Evolutionary conservation across 1,140 invertebrate genomes (phyloP).

Genomic region (Aphidius gifuensis): DNA sequence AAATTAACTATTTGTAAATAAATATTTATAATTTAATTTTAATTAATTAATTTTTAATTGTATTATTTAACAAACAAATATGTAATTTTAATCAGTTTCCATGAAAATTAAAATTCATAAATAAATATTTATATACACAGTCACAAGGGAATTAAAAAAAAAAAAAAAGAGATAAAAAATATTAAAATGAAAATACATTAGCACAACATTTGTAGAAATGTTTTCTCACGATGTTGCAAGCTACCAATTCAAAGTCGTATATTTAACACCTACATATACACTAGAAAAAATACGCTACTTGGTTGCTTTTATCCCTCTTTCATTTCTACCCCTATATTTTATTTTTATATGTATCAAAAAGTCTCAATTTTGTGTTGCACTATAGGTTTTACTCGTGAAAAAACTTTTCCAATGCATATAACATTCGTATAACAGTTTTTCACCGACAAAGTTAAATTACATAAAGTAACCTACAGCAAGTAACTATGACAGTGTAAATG

Average conservation of each 20-base stretch:
- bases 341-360: no score
- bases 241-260: slow-evolving; percentile 8
- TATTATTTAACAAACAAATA: not conserved
- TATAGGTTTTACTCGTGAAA: slow-evolving; percentile 1
- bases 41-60: not conserved
- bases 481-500: not conserved
- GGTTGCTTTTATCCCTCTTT: not conserved
- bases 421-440: slow-evolving; percentile 12
- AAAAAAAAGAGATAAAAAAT: not conserved
- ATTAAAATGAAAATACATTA: slow-evolving; percentile 6
- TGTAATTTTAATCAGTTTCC: not conserved
- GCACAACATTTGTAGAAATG: slow-evolving; percentile 7
- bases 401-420: slow-evolving; percentile 20
- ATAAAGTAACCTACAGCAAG: slow-evolving; percentile 17
- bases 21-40: not conserved
- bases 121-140: not conserved
- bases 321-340: not conserved
- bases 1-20: no score
- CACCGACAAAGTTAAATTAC: slow-evolving; percentile 23
- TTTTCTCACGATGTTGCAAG: slow-evolving; percentile 2
- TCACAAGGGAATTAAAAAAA: not conserved
- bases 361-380: no score
- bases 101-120: not conserved
- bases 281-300: not conserved
- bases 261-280: slow-evolving; percentile 10